These are phyloP conservation scores for Dermolepida albohirtum DNA, from an alignment of 2,888 invertebrate genomes.

Conservation along the genomic window DNA sequence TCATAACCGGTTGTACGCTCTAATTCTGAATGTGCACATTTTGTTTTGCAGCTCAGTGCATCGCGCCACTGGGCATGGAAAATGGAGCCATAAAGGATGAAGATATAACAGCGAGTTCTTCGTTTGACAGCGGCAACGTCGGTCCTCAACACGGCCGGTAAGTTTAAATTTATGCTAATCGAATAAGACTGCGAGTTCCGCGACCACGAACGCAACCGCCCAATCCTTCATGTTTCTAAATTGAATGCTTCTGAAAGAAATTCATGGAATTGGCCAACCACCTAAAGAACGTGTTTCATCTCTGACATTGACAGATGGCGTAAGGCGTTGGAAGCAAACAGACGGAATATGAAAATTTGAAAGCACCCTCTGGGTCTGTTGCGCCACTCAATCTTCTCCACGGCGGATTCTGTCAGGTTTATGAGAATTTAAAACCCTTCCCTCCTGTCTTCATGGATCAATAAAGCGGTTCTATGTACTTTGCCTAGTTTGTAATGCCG, in stretches of 20 bases:
- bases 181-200: conserved; percentile 52
- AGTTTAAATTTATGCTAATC: conserved; percentile 61
- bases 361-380: conserved; percentile 57
- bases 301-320: conserved; percentile 59
- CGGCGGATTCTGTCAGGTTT: conserved; percentile 60
- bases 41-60: conserved; percentile 80
- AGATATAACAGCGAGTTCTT: conserved; percentile 87
- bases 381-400: conserved; percentile 59
- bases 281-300: conserved; percentile 53
- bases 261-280: conserved; percentile 57
- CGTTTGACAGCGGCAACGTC: conserved; percentile 86
- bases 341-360: conserved; percentile 60
- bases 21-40: conserved; percentile 29
- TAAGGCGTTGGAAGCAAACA: conserved; percentile 56
- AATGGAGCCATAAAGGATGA: conserved; percentile 83
- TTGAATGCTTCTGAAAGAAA: conserved; percentile 56
- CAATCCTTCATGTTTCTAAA: conserved; percentile 56
- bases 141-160: conserved; percentile 90
- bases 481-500: conserved; percentile 48
- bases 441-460: conserved; percentile 54
- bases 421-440: conserved; percentile 62
- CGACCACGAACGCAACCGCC: conserved; percentile 49
- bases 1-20: conserved; percentile 22
- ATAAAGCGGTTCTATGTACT: conserved; percentile 54
- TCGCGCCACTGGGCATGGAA: conserved; percentile 88